phyloP scores from a whole-genome alignment of 2,113 vertebrate species.

The Diglossa brunneiventris region DNA sequence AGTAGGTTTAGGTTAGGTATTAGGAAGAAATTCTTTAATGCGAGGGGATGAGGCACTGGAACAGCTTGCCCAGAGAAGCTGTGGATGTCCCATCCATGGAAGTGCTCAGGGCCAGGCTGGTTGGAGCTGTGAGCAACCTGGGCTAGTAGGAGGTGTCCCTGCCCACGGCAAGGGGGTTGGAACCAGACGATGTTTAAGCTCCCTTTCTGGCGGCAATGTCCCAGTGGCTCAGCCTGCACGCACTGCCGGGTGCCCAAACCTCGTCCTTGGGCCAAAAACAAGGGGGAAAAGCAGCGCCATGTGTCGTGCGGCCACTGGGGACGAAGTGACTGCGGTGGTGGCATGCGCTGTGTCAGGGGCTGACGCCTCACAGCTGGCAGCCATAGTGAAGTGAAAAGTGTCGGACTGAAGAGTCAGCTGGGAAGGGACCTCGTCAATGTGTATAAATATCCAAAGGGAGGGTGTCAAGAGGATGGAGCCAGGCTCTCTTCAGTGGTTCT shows the following conservation, averaged over 20 bases:
- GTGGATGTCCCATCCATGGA: not conserved
- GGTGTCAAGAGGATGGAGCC: not conserved
- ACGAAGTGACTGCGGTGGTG: rapidly evolving
- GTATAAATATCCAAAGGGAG: not conserved
- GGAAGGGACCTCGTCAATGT: not conserved
- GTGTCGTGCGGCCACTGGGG: rapidly evolving
- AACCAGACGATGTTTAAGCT: too few relatives aligned
- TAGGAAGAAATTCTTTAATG: not conserved
- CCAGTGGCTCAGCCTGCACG: rapidly evolving
- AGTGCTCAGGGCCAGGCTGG: not conserved
- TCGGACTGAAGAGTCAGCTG: not conserved
- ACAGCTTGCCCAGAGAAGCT: not conserved
- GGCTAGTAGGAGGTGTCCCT: not conserved
- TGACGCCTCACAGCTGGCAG: rapidly evolving
- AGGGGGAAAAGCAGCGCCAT: rapidly evolving
- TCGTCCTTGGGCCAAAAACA: rapidly evolving
- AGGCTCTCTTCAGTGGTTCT: not conserved
- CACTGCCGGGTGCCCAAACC: rapidly evolving
- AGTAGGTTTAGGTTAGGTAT: not conserved
- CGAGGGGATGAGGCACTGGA: not conserved
- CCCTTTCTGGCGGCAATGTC: rapidly evolving
- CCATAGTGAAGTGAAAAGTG: rapidly evolving
- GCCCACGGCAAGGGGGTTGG: rapidly evolving
- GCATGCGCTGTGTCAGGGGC: rapidly evolving
- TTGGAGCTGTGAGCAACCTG: not conserved